phyloP scores from a whole-genome alignment of 2,113 vertebrate genomes.

The Cyphomyrus discorhynchus region DNA sequence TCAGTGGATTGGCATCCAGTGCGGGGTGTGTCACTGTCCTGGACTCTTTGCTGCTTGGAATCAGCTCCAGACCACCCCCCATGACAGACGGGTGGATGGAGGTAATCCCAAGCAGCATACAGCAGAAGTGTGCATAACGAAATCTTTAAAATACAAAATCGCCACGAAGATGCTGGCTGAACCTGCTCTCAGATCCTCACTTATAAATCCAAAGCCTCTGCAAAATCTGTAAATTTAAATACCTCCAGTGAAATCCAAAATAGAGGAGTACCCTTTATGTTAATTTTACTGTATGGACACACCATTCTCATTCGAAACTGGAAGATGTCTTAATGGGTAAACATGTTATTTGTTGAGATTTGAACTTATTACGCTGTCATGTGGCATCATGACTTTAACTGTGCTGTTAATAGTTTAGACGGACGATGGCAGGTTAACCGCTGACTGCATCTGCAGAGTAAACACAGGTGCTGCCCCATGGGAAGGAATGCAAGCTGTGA shows the following conservation, averaged over 20 bases:
- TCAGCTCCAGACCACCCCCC: background rate
- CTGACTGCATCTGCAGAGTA: background rate
- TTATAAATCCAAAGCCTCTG: background rate
- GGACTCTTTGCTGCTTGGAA: background rate
- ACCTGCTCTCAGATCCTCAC: background rate
- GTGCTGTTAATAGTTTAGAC: background rate
- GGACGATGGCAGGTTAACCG: background rate
- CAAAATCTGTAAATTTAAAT: background rate
- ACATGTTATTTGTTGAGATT: background rate
- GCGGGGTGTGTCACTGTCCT: background rate
- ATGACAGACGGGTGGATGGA: background rate
- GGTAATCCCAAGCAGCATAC: background rate
- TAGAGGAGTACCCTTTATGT: background rate
- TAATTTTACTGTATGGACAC: background rate
- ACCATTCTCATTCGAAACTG: background rate
- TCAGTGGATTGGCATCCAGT: background rate
- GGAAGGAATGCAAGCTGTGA: background rate
- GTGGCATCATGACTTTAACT: background rate
- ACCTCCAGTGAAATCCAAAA: background rate
- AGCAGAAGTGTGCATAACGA: background rate
- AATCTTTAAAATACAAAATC: background rate
- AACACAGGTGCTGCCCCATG: background rate
- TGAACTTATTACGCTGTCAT: background rate
- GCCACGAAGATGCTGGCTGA: background rate
- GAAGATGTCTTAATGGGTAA: background rate